Base-by-base conservation (phyloP, 2,888 invertebrate genomes). In the Hypselothyrea guttata region DNA sequence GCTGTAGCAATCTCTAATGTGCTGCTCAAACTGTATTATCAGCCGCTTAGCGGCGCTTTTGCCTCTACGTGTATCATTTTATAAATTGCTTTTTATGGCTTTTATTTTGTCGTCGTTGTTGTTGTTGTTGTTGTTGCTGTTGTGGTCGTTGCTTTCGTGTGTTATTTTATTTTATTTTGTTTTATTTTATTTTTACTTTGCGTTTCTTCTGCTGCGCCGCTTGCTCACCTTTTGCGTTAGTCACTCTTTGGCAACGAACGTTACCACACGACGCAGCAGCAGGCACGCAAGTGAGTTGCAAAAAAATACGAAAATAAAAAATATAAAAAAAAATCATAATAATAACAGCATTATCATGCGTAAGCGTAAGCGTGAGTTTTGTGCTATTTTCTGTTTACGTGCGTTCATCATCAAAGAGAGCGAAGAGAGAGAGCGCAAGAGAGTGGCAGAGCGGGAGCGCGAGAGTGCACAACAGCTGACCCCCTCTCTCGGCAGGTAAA, bases 161-260 rank as follows among this genome's bases (percentile, higher is more conserved):
- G 11, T 62, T 69, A 38, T 45, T 62, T 45, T 44, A 31, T 37
- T 46, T 53, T 22, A 22, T 64, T 65, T 13, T 9, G 31, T 31
- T 46, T 45, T 37, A 27, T 55, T 22, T 53, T 67, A 22, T 52
- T 55, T 57, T 34, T 42, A 13, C n/a, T 22, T 33, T 49, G 27
- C 46, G 49, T 56, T 61, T 58, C 73, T 52, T 57, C 73, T 73
- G 62, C 70, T 54, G 16, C 52, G 72, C 51, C 28, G 56, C 62
- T 60, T n/a, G 68, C 57, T 55, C 53, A 70, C 63, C 66, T 62
- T 77, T 75, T 55, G 60, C 54, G 75, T 81, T 84, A 86, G 77
- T 81, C 78, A 81, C 82, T 81, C 81, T 77, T 84, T 81, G 75
- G 67, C 84, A 69, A 64, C 78, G 78, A 69, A 65, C 71, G 77